Percentiles rank a stretch among this genome's conserved stretches.
Conservation (phyloP, 1,140 invertebrate species). For the Saccostrea cuccullata region DNA sequence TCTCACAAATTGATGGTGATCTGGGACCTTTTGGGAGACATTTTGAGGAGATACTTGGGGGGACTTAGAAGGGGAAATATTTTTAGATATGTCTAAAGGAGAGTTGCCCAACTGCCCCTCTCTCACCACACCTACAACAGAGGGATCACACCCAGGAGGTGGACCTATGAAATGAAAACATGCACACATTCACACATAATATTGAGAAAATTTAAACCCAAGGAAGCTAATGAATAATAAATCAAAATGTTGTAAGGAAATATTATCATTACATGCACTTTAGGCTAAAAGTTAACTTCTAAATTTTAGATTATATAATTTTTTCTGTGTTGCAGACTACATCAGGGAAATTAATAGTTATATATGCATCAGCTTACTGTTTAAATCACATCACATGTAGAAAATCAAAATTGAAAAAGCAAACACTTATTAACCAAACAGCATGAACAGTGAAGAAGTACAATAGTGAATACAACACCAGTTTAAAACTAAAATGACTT, state of each 20-base stretch:
- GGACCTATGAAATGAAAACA: constrained; percentile 53
- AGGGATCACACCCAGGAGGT: constrained; percentile 40
- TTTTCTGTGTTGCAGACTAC: neutral
- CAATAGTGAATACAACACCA: neutral
- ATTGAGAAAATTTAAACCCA: neutral
- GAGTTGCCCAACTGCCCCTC: constrained; percentile 33
- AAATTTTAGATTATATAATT: neutral
- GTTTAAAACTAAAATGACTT: neutral
- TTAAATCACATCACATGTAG: neutral
- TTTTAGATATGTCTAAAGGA: neutral
- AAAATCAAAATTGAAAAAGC: neutral
- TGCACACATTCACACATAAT: constrained; percentile 44
- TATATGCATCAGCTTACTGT: neutral
- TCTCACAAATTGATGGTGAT: neutral
- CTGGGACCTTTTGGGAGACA: neutral
- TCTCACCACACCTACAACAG: constrained; percentile 49
- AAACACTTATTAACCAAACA: neutral
- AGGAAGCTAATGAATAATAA: neutral
- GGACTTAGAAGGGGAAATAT: neutral
- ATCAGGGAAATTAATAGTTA: neutral
- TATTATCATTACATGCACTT: constrained; percentile 21
- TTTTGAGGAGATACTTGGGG: neutral
- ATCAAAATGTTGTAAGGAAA: neutral
- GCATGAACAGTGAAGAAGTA: neutral
- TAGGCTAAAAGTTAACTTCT: neutral